These are phyloP conservation scores for Melitaea athalia DNA, from an alignment of 2,888 invertebrate species.

Conservation along the genomic window DNA sequence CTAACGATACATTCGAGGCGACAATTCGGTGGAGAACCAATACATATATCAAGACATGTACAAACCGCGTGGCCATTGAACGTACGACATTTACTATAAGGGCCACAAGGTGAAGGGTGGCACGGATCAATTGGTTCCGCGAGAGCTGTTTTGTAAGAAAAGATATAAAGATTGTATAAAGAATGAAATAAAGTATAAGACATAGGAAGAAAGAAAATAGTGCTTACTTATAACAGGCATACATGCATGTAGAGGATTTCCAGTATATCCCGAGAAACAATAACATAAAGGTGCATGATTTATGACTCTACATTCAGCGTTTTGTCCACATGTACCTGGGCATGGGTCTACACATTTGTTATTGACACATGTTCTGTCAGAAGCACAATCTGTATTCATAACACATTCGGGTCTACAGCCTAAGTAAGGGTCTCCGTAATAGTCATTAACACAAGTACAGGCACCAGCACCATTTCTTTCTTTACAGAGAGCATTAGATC, in stretches of 20 bases:
- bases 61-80: slow-evolving; percentile 88
- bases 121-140: slow-evolving; percentile 85
- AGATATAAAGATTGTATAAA: slow-evolving; percentile 51
- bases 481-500: slow-evolving; percentile 89
- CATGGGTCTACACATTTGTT: slow-evolving; percentile 91
- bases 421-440: slow-evolving; percentile 89
- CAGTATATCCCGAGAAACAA: slow-evolving; percentile 87
- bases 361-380: slow-evolving; percentile 87
- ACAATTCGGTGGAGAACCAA: slow-evolving; percentile 89
- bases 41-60: slow-evolving; percentile 87
- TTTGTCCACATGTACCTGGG: slow-evolving; percentile 88
- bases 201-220: slow-evolving; percentile 65
- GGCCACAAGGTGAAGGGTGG: slow-evolving; percentile 89
- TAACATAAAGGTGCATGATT: slow-evolving; percentile 90
- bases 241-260: slow-evolving; percentile 87
- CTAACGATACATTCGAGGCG: slow-evolving; percentile 90
- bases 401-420: slow-evolving; percentile 92
- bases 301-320: slow-evolving; percentile 88
- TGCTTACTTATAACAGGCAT: slow-evolving; percentile 83
- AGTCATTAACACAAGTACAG: slow-evolving; percentile 88
- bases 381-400: slow-evolving; percentile 88
- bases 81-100: slow-evolving; percentile 88
- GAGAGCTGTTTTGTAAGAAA: slow-evolving; percentile 66
- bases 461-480: slow-evolving; percentile 89
- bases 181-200: slow-evolving; percentile 51